Conservation (phyloP, 2,113 vertebrate genomes). For the Ciconia boyciana region DNA sequence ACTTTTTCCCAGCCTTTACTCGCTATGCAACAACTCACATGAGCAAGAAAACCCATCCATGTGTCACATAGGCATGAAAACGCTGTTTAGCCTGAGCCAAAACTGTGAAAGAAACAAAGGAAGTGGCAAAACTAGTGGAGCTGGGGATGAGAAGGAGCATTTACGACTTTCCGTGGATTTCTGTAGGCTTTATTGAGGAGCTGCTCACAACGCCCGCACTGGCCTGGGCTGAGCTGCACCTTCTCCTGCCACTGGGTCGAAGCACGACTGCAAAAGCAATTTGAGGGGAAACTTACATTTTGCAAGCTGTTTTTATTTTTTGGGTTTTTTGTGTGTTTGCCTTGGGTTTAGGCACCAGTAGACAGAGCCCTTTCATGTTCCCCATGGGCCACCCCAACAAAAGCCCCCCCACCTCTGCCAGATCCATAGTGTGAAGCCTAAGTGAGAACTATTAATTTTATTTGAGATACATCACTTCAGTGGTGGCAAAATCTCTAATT, state of each 20-base stretch:
- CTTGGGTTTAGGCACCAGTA: background rate
- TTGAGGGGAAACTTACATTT: background rate
- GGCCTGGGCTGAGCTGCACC: background rate
- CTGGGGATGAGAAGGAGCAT: background rate
- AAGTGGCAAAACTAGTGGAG: background rate
- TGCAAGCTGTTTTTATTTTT: background rate
- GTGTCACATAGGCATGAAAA: accelerated
- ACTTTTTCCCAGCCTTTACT: background rate
- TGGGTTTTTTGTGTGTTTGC: background rate
- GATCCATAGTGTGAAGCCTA: accelerated
- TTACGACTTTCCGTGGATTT: accelerated
- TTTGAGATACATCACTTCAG: background rate
- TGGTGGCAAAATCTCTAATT: background rate
- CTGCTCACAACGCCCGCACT: accelerated
- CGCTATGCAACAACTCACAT: accelerated
- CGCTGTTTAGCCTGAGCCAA: background rate
- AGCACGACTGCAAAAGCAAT: background rate
- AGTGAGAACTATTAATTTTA: background rate
- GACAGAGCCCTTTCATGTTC: background rate
- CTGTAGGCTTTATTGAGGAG: background rate
- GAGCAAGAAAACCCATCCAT: background rate
- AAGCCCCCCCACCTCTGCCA: background rate
- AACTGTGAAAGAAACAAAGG: background rate
- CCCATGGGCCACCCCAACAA: accelerated
- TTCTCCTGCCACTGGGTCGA: background rate